Base-by-base conservation (phyloP, 2,797 vertebrate species). In the Poecilia gillii region DNA sequence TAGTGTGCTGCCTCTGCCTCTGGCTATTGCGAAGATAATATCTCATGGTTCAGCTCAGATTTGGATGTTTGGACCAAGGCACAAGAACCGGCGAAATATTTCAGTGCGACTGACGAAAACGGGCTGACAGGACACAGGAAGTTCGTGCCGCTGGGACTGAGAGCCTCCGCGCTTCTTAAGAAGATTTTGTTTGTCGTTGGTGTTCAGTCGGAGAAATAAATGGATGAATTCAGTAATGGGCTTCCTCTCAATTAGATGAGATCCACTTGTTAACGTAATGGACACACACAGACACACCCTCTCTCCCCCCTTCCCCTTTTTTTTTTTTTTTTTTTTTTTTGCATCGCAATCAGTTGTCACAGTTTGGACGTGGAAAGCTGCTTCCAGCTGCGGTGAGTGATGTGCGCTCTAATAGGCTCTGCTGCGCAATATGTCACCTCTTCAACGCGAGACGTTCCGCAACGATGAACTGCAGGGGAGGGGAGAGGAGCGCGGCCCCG, bases 371-470 rank as follows among this genome's bases (percentile, higher is more conserved):
- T 84, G 76, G 78, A 89, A 85, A 88, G 85, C 68, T 62, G 79
- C 80, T 72, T 87, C 87, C 75, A 49, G 91, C 90, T 83, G 90
- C 0, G 79, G 78, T 93, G 93, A 93, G 72, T 93, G 91, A 93
- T 91, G 88, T 87, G 83, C 51, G 78, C 90, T 91, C 89, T 92
- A 93, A 93, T 91, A 89, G 89, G 87, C 88, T 86, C 72, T 78
- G 90, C 91, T 89, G 89, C 85, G 78, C 89, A 90, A 91, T 89
- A 83, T 93, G 91, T 93, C 92, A 92, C 83, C 28, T 74, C 88
- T 89, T 92, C 85, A 87, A 87, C 86, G 81, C 83, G 72, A 88
- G 86, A 81, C 59, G 70, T 72, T 89, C 57, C 46, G 89, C 80
- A 59, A 66, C 74, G 39, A 73, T 71, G 84, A 90, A 84, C 91